Percentiles rank a stretch among this genome's conserved stretches.
Evolutionary conservation across 2,797 vertebrate genomes (phyloP).

Genomic region (Accipiter superciliosus): DNA sequence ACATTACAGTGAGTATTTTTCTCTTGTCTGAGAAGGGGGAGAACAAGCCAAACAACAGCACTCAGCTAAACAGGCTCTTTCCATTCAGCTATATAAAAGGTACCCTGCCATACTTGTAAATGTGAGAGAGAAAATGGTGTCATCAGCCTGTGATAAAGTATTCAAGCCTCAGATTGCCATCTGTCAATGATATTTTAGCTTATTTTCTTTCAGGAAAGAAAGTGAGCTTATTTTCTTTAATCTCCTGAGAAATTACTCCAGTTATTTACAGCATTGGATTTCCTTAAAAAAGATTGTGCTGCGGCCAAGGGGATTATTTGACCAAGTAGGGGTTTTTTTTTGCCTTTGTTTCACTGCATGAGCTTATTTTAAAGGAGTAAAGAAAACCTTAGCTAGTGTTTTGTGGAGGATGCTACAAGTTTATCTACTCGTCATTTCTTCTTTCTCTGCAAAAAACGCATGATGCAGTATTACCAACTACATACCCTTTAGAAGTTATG

Average conservation of each 20-base stretch:
- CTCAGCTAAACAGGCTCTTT: background rate
- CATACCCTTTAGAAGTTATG: background rate
- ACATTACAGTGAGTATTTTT: background rate
- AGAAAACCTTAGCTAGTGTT: background rate
- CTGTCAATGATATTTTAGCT: constrained; percentile 62
- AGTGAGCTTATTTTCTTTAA: constrained; percentile 56
- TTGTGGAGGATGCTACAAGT: constrained; percentile 4
- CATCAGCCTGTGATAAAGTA: constrained; percentile 41
- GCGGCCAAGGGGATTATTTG: constrained; percentile 38
- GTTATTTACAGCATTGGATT: constrained; percentile 53
- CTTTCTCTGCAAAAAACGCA: background rate
- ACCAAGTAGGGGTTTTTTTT: background rate
- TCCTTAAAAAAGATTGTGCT: background rate
- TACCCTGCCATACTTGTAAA: constrained; percentile 24
- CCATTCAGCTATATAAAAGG: background rate
- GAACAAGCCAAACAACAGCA: background rate
- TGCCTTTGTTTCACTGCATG: constrained; percentile 25
- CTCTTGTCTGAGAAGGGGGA: background rate
- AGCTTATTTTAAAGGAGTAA: constrained; percentile 4
- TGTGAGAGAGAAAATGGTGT: constrained; percentile 36
- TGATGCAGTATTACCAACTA: background rate
- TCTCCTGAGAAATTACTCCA: constrained; percentile 51
- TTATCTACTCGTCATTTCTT: background rate
- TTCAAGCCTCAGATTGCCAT: constrained; percentile 35
- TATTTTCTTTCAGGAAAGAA: constrained; percentile 52